A percentile compares a stretch with the other conserved stretches of the same genome.
Evolutionary conservation across 1,140 invertebrate species (phyloP).

Genomic region (Artemia franciscana): DNA sequence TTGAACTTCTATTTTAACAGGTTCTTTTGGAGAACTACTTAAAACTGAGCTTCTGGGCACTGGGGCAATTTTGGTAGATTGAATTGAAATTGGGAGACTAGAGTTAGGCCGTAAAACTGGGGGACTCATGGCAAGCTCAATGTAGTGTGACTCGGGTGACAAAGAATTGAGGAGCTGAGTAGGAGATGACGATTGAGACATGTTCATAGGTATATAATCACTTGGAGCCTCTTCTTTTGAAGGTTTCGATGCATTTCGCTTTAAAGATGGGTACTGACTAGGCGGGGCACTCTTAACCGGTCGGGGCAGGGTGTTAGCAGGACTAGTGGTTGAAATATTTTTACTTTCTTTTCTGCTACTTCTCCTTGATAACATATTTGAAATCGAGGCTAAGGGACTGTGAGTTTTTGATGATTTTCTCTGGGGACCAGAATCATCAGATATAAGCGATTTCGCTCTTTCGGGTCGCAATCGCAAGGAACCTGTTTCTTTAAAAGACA

Average conservation of each 20-base stretch:
- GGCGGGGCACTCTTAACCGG: slow-evolving; percentile 6
- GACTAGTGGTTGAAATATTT: not conserved
- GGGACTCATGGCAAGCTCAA: not conserved
- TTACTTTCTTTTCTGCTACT: not conserved
- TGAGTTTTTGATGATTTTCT: slow-evolving; percentile 2
- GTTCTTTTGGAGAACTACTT: not conserved
- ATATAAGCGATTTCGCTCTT: not conserved
- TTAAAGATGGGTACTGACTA: slow-evolving; percentile 8
- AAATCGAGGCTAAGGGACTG: not conserved
- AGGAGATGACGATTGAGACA: not conserved
- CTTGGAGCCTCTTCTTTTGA: not conserved
- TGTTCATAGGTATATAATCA: not conserved
- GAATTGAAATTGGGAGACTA: not conserved
- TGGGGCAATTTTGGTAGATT: not conserved
- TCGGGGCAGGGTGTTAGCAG: slow-evolving; percentile 1
- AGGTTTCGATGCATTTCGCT: not conserved
- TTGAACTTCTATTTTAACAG: not conserved
- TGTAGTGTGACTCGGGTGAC: not conserved
- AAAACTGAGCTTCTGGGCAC: not conserved
- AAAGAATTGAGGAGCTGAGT: not conserved
- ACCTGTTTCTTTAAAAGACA: slow-evolving; percentile 1
- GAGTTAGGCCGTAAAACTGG: not conserved
- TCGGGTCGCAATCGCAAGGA: not conserved
- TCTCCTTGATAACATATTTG: slow-evolving; percentile 1
- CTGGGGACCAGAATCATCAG: slow-evolving; percentile 1